Conservation (phyloP, 2,888 invertebrate species). For the Troides aeacus region DNA sequence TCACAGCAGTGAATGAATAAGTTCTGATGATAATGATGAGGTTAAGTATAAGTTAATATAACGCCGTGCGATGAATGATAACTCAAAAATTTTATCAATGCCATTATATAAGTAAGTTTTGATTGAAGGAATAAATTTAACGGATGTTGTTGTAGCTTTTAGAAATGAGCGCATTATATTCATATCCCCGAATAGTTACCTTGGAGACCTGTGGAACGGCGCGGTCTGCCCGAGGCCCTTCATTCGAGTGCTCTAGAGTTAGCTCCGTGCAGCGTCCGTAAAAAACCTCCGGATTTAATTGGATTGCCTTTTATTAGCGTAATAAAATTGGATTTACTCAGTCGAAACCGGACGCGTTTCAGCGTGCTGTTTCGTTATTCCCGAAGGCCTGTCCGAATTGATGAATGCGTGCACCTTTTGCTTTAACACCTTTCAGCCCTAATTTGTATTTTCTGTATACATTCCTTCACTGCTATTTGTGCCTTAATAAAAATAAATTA, state of each 20-base stretch:
- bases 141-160: neutral
- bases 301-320: slow-evolving; percentile 76
- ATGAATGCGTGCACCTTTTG: slow-evolving; percentile 21
- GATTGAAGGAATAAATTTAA: neutral
- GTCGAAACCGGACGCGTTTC: slow-evolving; percentile 46
- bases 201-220: slow-evolving; percentile 52
- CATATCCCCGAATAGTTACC: slow-evolving; percentile 51
- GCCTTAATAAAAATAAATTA: neutral
- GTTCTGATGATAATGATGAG: neutral
- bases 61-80: neutral
- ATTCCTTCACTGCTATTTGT: neutral
- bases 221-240: slow-evolving; percentile 44
- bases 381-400: slow-evolving; percentile 38
- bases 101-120: neutral
- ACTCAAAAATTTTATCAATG: neutral
- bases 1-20: neutral
- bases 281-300: slow-evolving; percentile 73
- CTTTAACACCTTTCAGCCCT: slow-evolving; percentile 4
- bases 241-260: slow-evolving; percentile 53
- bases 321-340: slow-evolving; percentile 74
- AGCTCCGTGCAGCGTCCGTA: slow-evolving; percentile 52
- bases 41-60: neutral
- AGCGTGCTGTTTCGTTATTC: slow-evolving; percentile 55
- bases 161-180: slow-evolving; percentile 53
- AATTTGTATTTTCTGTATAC: neutral